These are phyloP conservation scores for Gobius niger DNA, from an alignment of 2,113 vertebrate species.

Conservation along the genomic window DNA sequence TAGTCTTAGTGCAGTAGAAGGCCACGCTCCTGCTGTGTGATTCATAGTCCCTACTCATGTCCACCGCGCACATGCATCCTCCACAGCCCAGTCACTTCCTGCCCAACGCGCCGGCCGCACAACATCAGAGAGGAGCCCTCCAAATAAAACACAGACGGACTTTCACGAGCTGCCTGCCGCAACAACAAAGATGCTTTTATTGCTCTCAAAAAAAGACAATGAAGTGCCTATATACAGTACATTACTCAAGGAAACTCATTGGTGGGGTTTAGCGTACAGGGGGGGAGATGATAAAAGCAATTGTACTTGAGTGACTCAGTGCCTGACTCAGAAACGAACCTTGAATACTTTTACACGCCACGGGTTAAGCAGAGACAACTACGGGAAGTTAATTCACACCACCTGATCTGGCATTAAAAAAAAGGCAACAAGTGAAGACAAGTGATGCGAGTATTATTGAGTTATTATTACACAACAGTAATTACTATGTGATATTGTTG, in stretches of 20 bases:
- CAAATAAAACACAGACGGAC: constrained; percentile 47
- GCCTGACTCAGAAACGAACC: constrained; percentile 13
- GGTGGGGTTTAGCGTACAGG: constrained; percentile 9
- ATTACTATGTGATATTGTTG: too few species aligned
- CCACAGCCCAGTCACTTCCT: constrained; percentile 59
- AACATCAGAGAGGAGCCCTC: constrained; percentile 11
- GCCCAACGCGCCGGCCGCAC: constrained; percentile 42
- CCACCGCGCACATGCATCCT: constrained; percentile 23
- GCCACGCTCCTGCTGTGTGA: constrained; percentile 37
- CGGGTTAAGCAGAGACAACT: neutral
- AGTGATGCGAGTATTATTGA: too few species aligned
- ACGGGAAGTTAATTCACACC: neutral
- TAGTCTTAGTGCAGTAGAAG: constrained; percentile 21
- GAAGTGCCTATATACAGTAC: constrained; percentile 12
- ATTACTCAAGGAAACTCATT: constrained; percentile 11
- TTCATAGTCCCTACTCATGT: constrained; percentile 53
- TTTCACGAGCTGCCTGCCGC: constrained; percentile 27
- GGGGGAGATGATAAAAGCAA: constrained; percentile 3
- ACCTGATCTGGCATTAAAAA: neutral
- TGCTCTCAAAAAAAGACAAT: constrained; percentile 19
- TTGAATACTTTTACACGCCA: constrained; percentile 15
- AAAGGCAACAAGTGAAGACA: too few species aligned
- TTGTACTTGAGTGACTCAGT: constrained; percentile 30
- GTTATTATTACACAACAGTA: too few species aligned
- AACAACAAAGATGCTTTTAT: constrained; percentile 25